Conservation (phyloP, 2,113 vertebrate genomes). For the Pseudopipra pipra region DNA sequence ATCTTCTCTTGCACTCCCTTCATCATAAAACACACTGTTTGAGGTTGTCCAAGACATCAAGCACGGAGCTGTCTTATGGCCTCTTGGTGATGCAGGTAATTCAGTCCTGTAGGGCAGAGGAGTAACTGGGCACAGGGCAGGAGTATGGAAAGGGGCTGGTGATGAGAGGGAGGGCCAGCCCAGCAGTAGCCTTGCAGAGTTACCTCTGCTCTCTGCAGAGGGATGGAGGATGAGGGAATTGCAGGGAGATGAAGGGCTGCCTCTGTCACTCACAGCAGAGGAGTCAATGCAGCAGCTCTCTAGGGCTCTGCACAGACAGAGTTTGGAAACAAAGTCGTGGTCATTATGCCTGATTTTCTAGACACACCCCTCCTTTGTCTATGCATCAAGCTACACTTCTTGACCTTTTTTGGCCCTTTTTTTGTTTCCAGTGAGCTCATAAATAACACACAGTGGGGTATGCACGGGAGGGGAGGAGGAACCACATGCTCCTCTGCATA, state of each 20-base stretch:
- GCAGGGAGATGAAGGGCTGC: background rate
- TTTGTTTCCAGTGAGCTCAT: background rate
- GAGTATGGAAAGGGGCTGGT: background rate
- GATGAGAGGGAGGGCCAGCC: background rate
- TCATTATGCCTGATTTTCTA: background rate
- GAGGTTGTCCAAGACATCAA: background rate
- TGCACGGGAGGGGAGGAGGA: background rate
- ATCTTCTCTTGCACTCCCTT: background rate
- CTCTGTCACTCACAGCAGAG: rapidly evolving
- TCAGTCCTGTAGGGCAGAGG: background rate
- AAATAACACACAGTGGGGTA: background rate
- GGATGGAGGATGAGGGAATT: background rate
- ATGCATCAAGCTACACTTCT: background rate
- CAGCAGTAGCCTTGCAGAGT: background rate
- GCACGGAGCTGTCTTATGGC: background rate
- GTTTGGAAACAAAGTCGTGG: background rate
- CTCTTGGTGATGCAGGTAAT: rapidly evolving
- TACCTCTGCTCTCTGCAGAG: background rate
- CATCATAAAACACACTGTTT: background rate
- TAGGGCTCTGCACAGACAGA: background rate
- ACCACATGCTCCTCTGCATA: background rate
- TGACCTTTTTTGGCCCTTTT: background rate
- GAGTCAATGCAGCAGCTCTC: background rate
- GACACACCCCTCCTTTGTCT: background rate
- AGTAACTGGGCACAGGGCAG: background rate